Evolutionary conservation across 2,113 vertebrate species (phyloP).

Genomic region (Oryzias woworae): DNA sequence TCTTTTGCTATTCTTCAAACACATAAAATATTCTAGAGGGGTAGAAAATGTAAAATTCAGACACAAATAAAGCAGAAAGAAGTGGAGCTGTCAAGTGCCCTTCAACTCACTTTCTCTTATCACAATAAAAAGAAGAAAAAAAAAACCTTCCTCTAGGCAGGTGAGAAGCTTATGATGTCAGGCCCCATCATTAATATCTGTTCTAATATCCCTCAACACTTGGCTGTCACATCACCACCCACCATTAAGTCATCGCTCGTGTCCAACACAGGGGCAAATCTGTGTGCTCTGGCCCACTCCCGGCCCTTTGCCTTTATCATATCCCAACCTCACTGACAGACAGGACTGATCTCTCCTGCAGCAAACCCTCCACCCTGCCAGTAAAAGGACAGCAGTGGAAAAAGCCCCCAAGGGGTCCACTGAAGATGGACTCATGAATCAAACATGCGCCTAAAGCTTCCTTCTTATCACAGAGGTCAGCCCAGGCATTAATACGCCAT

Average conservation of each 20-base stretch:
- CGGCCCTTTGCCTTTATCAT: slow-evolving; percentile 64
- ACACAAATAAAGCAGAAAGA: slow-evolving; percentile 23
- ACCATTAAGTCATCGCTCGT: slow-evolving; percentile 72
- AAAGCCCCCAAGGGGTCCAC: slow-evolving; percentile 69
- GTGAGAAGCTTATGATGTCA: slow-evolving; percentile 51
- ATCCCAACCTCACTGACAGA: slow-evolving; percentile 66
- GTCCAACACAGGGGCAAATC: slow-evolving; percentile 56
- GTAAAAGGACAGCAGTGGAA: slow-evolving; percentile 77
- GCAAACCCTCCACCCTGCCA: slow-evolving; percentile 64
- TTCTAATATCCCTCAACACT: slow-evolving; percentile 67
- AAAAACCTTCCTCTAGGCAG: slow-evolving; percentile 50
- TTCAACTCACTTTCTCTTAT: slow-evolving; percentile 54
- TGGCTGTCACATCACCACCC: slow-evolving; percentile 61
- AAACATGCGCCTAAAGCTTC: slow-evolving; percentile 76
- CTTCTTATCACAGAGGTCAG: slow-evolving; percentile 77
- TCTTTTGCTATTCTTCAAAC: slow-evolving; percentile 37
- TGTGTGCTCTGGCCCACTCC: slow-evolving; percentile 56
- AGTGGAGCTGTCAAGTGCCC: slow-evolving; percentile 48
- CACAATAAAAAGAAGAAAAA: slow-evolving; percentile 30
- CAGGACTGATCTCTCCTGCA: slow-evolving; percentile 71
- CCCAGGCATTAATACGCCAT: slow-evolving; percentile 74
- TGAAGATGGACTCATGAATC: slow-evolving; percentile 80
- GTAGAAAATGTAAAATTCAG: slow-evolving; percentile 37
- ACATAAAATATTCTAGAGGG: slow-evolving; percentile 43
- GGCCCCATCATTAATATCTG: slow-evolving; percentile 61